Evolutionary conservation across 2,113 vertebrate genomes (phyloP), one percentile per base, ranked within the genome.

Genomic region (Nipponia nippon): DNA sequence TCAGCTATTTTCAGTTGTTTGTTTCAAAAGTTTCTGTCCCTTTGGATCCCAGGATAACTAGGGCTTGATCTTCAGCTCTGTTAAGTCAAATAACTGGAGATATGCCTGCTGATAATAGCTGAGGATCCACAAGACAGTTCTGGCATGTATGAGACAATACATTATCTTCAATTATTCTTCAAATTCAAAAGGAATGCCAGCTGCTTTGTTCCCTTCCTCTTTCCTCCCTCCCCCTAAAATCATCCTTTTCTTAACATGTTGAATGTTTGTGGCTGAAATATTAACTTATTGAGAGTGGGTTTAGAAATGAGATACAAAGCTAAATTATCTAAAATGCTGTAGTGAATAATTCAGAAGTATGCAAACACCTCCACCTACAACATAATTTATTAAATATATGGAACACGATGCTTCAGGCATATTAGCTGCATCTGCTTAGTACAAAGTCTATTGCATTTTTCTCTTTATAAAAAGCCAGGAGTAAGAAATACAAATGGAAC

Each of bases 281-380:
- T 38, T 81, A 95, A 81, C 21, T 73, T 90, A 66, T 3, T 81
- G 49, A 84, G 65, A 93, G 65, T 50, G 40, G 63, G 50, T 70
- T 96, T 53, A 83, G 34, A 71, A 89, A 81, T 32, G 34, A 84
- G 69, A 89, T 40, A 89, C 47, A 75, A 93, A 71, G 27, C 65
- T 76, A 59, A 78, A 69, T 55, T 81, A 90, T 27, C 83, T 84
- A 70, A 94, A 93, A 83, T 38, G 81, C 49, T 82, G 46, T 9
- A 82, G 55, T 91, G 90, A 91, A 93, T 92, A 96, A 96, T 93
- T 95, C 50, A 91, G 40, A 84, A 91, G 89, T 76, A 71, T 38
- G 72, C 80, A 97, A 97, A 97, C 83, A 92, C 30, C 18, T 32
- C 36, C 56, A 92, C 61, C 80, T 84, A 89, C 72, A 86, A 65